Evolutionary conservation across 2,797 vertebrate genomes (phyloP).

Genomic region (Melopsittacus undulatus): DNA sequence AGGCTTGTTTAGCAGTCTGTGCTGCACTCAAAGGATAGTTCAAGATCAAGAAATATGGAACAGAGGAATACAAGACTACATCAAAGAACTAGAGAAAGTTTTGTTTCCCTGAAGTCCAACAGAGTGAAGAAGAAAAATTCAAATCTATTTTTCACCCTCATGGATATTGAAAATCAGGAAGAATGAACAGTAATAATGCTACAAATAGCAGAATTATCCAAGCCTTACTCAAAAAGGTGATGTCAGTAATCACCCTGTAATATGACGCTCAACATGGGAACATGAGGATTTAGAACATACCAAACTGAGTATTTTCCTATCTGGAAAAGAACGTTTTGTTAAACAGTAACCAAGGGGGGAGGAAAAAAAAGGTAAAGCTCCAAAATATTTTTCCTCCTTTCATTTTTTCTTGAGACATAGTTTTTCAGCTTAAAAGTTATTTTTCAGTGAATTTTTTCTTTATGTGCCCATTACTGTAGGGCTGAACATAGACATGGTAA

Average conservation of each 20-base stretch:
- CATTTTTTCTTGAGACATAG: neutral
- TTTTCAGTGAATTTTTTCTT: neutral
- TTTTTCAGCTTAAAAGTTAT: neutral
- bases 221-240: neutral
- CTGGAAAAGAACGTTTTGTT: neutral
- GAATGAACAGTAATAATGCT: neutral
- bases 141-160: neutral
- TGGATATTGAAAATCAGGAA: neutral
- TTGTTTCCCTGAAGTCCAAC: neutral
- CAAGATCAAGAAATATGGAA: neutral
- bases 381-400: neutral
- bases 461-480: neutral
- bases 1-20: neutral
- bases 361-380: neutral
- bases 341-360: neutral
- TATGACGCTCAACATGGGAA: neutral
- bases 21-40: neutral
- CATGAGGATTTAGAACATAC: neutral
- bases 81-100: neutral
- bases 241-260: neutral
- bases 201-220: neutral
- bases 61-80: neutral
- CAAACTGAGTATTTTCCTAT: neutral
- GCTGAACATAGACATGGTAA: neutral
- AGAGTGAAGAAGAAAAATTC: neutral